Evolutionary conservation across 2,888 invertebrate species (phyloP).

Genomic region (Drosophila anomalipes): DNA sequence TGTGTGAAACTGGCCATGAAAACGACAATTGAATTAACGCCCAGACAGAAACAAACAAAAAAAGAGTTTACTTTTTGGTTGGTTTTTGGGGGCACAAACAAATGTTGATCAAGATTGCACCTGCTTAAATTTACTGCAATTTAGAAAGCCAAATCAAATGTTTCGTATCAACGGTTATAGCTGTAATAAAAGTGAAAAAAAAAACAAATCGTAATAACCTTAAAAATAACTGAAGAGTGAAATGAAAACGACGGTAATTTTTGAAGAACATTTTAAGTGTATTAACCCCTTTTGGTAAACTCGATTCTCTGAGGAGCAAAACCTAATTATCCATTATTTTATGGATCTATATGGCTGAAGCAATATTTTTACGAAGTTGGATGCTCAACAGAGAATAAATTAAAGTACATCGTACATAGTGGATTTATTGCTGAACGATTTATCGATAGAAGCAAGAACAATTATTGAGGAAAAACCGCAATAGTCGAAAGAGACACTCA

Average conservation of each 20-base stretch:
- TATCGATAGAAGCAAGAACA: neutral
- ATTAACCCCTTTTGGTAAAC: neutral
- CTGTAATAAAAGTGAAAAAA: neutral
- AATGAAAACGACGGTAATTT: neutral
- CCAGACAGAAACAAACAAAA: slow-evolving; percentile 6
- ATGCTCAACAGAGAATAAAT: neutral
- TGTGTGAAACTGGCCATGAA: slow-evolving; percentile 44
- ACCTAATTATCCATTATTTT: neutral
- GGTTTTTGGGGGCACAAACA: neutral
- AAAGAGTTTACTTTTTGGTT: neutral
- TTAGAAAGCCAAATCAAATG: neutral
- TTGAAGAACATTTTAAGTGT: neutral
- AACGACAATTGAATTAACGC: slow-evolving; percentile 46
- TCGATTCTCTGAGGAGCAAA: neutral
- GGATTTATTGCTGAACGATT: neutral
- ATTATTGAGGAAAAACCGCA: neutral
- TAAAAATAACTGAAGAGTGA: neutral
- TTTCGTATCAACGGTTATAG: neutral
- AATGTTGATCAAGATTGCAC: neutral
- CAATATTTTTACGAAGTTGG: too few relatives aligned
- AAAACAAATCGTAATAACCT: too few relatives aligned
- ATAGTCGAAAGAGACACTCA: neutral
- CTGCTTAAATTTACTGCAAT: neutral
- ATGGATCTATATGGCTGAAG: too few relatives aligned
- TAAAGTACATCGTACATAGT: neutral